Base-by-base conservation (phyloP, 2,797 vertebrate species). In the Arctocebus calabarensis region DNA sequence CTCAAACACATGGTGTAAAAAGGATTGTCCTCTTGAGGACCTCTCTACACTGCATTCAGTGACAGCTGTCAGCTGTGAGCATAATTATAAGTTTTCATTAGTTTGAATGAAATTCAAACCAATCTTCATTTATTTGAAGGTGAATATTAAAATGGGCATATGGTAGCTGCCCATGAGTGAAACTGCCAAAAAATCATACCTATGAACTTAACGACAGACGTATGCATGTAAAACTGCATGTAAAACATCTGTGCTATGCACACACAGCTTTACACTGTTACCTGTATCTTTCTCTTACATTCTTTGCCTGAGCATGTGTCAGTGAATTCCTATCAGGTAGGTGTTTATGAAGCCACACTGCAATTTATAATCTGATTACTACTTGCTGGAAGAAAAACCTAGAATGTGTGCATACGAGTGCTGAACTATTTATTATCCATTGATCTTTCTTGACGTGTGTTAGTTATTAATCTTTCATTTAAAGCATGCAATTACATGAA, bases 141-240 rank as follows among this genome's bases (percentile, higher is more conserved):
- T 7, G 87, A 89, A 92, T 94, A 92, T 94, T 81, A 93, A 97
- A 96, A 93, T 74, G 23, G 13, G 29, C 55, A 95, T 74, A 94
- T 92, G 79, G 57, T 19, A 73, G 5, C n/a, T 83, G 43, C 52
- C 25, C 1, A 0, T 61, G 34, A 90, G 19, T 29, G 19, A 96
- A 92, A 92, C 12, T 84, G n/a, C 48, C 55, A 55, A 64, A 92
- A 92, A 94, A 45, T 19, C 12, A 55, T 66, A 93, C 9, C 59
- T 62, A 37, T n/a, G 22, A 75, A 88, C 20, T 45, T 32, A 78
- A 91, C 34, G 32, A 86, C 9, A 95, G 11, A 68, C 2, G 0
- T 16, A 57, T 5, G 55, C 25, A 88, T 55, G 75, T 75, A 93
- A 83, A 7, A 1, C 7, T 32, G 17, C 2, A 37, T n/a, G n/a